Base-by-base conservation (phyloP, 1,140 invertebrate species). In the Drosophila lacteicornis region DNA sequence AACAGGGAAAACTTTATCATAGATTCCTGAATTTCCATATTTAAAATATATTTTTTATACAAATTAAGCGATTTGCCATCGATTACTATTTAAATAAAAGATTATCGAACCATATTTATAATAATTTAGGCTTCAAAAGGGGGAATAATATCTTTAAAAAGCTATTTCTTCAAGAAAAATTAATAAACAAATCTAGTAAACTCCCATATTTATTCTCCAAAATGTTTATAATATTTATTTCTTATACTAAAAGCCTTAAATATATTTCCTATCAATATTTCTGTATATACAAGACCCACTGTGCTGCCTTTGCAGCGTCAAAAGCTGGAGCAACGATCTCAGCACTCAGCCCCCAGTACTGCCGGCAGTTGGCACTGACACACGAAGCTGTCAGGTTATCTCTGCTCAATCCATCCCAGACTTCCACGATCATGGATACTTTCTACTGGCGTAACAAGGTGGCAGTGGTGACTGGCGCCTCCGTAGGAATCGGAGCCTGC, bases 391-490 rank as follows among this genome's bases (percentile, higher is more conserved):
- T 43, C 11, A 33, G 70, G 63, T 88, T 68, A 67, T 75, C 60
- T 63, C 15, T 36, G 25, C 30, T 68, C 9, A 53, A 2, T 22
- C 15, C 19, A 19, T 15, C 11, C 4, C 8, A 11, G 6, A 60
- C 11, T 49, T 12, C 4, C 11, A 9, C 33, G 13, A 70, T 19
- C 9, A 95, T 95, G 95, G 94, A 95, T 27, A 58, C 42, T 1
- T 91, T 76, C 46, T 80, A 94, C 17, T 96, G 95, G 95, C 75
- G 74, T 33, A 94, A 94, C 49, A 94, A 94, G 70, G 94, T 96
- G 36, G 95, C 95, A 2, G 92, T 96, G 19, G 94, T 96, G 0
- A 96, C 95, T 1, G 95, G 95, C 33, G 95, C 95, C 3, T 95
- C 95, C n/a, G 92, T 92, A 15, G 95, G 95, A 2, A 96, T 96